These are phyloP conservation scores for Etheostoma cragini DNA, from an alignment of 2,113 vertebrate genomes.

Conservation along the genomic window DNA sequence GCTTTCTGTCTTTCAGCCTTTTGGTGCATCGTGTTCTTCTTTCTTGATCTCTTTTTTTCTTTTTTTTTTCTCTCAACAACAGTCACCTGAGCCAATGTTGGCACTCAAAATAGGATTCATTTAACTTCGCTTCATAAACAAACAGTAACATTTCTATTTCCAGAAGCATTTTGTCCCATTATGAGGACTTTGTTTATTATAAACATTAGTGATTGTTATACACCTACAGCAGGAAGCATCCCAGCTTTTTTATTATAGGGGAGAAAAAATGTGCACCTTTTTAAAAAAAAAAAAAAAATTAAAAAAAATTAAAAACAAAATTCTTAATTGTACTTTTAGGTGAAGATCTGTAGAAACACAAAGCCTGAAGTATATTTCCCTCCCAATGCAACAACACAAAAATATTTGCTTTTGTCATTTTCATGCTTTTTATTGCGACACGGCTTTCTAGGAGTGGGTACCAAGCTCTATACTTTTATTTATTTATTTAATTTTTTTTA, in stretches of 20 bases:
- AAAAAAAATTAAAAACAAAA: no score
- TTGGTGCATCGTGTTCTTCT: background rate
- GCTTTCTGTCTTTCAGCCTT: background rate
- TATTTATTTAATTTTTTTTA: no score
- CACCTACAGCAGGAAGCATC: background rate
- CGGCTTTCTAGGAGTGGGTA: no score
- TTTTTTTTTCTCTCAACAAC: background rate
- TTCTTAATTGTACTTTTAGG: background rate
- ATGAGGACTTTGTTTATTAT: conserved; percentile 4
- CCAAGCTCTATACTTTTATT: no score
- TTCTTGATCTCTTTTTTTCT: background rate
- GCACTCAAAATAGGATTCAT: background rate
- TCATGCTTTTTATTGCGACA: no score
- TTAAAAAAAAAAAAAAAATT: no score
- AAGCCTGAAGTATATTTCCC: background rate
- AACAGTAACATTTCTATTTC: background rate
- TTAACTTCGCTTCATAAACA: conserved; percentile 1
- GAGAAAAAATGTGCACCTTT: background rate
- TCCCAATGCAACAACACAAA: background rate
- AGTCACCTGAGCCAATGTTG: background rate
- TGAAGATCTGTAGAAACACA: background rate
- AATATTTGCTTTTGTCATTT: background rate
- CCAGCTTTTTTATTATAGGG: background rate
- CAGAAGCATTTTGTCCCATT: background rate
- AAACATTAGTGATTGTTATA: background rate